These are phyloP conservation scores for Zosterops lateralis DNA, from an alignment of 2,113 vertebrate species.

Conservation along the genomic window DNA sequence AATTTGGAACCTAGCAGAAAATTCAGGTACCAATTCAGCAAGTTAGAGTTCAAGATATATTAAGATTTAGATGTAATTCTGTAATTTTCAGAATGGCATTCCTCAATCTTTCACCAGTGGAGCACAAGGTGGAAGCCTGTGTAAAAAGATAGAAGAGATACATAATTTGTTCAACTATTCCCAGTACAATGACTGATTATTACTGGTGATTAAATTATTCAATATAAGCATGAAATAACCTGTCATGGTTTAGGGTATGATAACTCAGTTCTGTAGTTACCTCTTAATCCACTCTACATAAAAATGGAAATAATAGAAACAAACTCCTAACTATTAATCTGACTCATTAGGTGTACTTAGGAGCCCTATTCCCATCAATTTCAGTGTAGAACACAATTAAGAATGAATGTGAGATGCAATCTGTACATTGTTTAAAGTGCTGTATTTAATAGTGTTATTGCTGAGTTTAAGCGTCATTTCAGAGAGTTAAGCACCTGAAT, in stretches of 20 bases:
- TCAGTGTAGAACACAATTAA: not conserved
- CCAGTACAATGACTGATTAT: not conserved
- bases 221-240: not conserved
- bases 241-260: not conserved
- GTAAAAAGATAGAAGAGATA: not conserved
- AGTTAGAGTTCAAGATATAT: not conserved
- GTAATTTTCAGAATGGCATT: not conserved
- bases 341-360: not conserved
- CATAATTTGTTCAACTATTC: not conserved
- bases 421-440: not conserved
- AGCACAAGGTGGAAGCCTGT: not conserved
- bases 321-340: not conserved
- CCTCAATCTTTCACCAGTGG: not conserved
- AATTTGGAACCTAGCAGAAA: not conserved
- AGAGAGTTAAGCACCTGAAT: not conserved
- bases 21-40: not conserved
- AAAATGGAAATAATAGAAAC: not conserved
- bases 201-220: not conserved
- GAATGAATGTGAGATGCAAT: not conserved
- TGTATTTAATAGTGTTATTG: not conserved
- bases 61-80: not conserved
- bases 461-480: not conserved
- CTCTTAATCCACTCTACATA: not conserved
- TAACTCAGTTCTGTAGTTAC: not conserved
- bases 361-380: not conserved